These are phyloP conservation scores for Notodonta dromedarius DNA, from an alignment of 2,888 invertebrate species.

Conservation along the genomic window DNA sequence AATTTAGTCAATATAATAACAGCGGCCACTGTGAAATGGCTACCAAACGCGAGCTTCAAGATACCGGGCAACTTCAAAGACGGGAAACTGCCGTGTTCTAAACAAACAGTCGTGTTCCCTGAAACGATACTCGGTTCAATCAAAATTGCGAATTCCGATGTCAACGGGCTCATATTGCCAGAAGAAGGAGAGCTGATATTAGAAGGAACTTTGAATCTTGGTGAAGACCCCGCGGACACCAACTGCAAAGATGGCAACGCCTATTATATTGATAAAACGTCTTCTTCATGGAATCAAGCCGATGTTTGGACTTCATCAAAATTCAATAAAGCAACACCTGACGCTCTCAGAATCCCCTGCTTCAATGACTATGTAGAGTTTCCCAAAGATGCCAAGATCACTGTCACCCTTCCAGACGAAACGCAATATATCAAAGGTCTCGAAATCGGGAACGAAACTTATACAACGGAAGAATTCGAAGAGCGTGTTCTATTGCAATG, in stretches of 20 bases:
- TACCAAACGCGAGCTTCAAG: conserved; percentile 67
- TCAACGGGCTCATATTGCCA: conserved; percentile 67
- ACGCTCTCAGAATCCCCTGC: conserved; percentile 77
- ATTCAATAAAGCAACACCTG: conserved; percentile 77
- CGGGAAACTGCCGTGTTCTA: conserved; percentile 69
- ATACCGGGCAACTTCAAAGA: conserved; percentile 64
- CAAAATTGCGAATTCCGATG: conserved; percentile 50
- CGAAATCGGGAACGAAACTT: conserved; percentile 44
- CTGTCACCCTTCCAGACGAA: conserved; percentile 54
- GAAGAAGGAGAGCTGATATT: conserved; percentile 66
- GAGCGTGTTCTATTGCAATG: conserved; percentile 21
- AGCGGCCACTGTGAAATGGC: conserved; percentile 63
- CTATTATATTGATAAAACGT: conserved; percentile 59
- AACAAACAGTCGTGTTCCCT: conserved; percentile 69
- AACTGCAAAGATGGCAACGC: conserved; percentile 56
- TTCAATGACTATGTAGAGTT: conserved; percentile 71
- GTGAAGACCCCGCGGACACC: conserved; percentile 49
- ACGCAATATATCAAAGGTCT: conserved; percentile 52
- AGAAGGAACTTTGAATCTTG: conserved; percentile 59
- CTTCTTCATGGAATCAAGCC: conserved; percentile 66
- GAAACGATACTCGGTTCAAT: conserved; percentile 54
- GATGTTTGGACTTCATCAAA: conserved; percentile 71
- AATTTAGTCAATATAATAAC: conserved; percentile 41
- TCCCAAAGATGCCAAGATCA: conserved; percentile 54
- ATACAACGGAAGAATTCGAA: conserved; percentile 28